A percentile compares a stretch with the other conserved stretches of the same genome.
These are phyloP conservation scores for Mustela lutreola DNA, from an alignment of 2,113 vertebrate species.

Conservation along the genomic window DNA sequence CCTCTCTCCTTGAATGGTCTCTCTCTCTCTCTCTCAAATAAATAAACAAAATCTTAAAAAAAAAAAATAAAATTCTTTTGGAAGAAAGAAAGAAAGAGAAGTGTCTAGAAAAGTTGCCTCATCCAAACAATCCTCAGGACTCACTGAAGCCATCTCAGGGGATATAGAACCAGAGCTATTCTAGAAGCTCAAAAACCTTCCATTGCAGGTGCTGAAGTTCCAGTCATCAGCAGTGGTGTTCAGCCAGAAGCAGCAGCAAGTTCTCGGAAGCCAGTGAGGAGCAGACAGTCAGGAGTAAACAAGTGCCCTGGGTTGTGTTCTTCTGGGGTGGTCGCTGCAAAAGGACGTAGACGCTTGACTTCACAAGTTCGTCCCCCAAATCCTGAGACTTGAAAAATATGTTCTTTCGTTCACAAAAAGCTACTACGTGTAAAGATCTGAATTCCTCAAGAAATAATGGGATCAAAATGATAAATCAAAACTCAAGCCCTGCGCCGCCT, in stretches of 20 bases:
- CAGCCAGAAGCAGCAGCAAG: background rate
- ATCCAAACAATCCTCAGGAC: background rate
- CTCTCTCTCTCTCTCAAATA: too few species aligned
- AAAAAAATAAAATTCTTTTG: too few species aligned
- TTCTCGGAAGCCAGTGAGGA: background rate
- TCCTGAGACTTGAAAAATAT: background rate
- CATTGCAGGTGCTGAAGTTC: background rate
- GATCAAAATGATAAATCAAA: background rate
- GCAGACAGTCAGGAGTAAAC: background rate
- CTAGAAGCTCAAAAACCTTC: background rate
- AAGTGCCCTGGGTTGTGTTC: background rate
- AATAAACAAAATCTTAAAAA: too few species aligned
- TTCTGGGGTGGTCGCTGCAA: background rate
- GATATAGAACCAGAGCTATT: background rate
- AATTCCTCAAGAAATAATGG: background rate
- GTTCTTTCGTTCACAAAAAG: background rate
- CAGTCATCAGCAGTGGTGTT: too few species aligned
- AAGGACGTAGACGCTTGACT: background rate
- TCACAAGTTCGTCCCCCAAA: background rate
- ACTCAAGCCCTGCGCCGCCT: background rate
- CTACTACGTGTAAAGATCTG: background rate
- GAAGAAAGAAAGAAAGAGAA: background rate
- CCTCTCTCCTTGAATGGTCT: too few species aligned
- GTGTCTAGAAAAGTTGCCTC: background rate
- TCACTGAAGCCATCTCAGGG: background rate